Conservation (phyloP, 2,113 vertebrate genomes). For the Misgurnus anguillicaudatus region DNA sequence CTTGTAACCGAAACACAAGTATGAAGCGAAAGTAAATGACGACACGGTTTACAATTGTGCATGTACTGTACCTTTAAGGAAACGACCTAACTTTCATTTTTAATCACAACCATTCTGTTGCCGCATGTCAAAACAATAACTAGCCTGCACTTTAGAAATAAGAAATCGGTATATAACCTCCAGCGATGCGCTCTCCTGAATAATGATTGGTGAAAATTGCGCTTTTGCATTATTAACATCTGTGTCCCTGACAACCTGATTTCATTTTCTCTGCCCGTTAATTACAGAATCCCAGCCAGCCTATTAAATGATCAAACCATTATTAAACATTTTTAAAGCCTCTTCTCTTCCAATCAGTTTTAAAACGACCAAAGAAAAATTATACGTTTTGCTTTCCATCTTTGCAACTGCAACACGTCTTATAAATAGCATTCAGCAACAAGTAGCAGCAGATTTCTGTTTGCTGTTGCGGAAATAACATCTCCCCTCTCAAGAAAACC, state of each 20-base stretch:
- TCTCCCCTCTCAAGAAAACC: conserved; percentile 1
- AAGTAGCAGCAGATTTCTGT: conserved; percentile 7
- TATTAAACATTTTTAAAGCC: conserved; percentile 36
- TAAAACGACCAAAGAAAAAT: not conserved
- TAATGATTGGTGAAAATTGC: conserved; percentile 34
- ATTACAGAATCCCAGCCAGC: conserved; percentile 32
- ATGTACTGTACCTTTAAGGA: no score
- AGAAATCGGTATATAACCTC: not conserved
- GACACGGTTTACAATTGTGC: no score
- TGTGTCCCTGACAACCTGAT: conserved; percentile 39
- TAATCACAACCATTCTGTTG: not conserved
- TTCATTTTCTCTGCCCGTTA: conserved; percentile 39
- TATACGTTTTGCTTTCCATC: not conserved
- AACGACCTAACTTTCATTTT: no score
- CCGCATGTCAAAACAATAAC: not conserved
- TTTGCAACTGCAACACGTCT: conserved; percentile 2
- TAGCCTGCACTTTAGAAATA: not conserved
- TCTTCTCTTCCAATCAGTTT: conserved; percentile 8
- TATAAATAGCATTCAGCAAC: not conserved
- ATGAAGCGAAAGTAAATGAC: no score
- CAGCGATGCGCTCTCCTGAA: conserved; percentile 15
- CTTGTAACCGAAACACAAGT: no score
- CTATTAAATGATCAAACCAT: conserved; percentile 28
- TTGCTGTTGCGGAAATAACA: conserved; percentile 3
- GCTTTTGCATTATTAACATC: conserved; percentile 42